Evolutionary conservation across 1,140 invertebrate species (phyloP), one percentile per base, ranked within the genome.

Genomic region (Diabrotica virgifera): DNA sequence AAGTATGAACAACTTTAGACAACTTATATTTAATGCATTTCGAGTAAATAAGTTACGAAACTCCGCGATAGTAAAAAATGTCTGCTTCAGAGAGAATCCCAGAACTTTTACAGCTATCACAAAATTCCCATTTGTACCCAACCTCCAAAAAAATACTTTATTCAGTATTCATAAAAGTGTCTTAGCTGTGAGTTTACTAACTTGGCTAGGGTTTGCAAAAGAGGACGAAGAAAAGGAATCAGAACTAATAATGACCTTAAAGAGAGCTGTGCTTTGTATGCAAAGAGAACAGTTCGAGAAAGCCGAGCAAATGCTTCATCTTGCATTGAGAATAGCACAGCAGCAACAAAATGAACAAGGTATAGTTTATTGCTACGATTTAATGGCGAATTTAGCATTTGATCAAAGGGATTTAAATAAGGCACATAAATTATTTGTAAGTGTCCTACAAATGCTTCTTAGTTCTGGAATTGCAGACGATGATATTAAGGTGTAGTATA

Each of bases 321-420:
- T 94, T 36, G 92, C 92, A 2, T 80, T 96, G 54, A 86, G 87
- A 56, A 83, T 93, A 76, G 93, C 94, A 6, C 91, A 95, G 77
- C 89, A 92, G 72, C 80, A 89, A 51, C 83, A 89, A 57, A 86
- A 92, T 79, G 75, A 86, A 67, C 80, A 91, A 69, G 93, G 89
- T 36, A 81, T 94, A 56, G 90, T 91, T 7, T 95, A 96, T 72
- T 88, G 96, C 63, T 95, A 91, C 76, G 94, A 97, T 82, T 73
- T 94, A 6, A 87, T 98, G 86, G 95, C 94, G 6, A 96, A 97
- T 81, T 81, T 96, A 54, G 93, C 94, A 11, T 87, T 94, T 74
- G 84, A 91, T 71, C 81, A 82, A 56, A 86, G 86, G 53, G 84
- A 96, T 65, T 87, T 88, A 72, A 81, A 86, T 67, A 95, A 95